Evolutionary conservation across 2,888 invertebrate genomes (phyloP), one percentile per base, ranked within the genome.

Genomic region (Tipula lateralis): DNA sequence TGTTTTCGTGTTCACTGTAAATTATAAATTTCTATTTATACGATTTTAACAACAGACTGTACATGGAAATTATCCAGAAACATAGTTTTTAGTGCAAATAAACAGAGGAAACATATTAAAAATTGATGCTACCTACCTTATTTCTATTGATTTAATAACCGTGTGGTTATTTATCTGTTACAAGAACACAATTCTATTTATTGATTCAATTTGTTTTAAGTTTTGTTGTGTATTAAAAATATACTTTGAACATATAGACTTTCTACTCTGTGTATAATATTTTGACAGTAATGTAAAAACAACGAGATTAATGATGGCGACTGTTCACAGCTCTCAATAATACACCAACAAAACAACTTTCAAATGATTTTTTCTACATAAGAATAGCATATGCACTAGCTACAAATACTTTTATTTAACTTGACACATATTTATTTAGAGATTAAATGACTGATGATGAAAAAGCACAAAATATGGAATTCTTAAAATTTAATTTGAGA

Each of bases 401-500:
- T 50, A 50, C 0, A 66, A 66, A 44, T 44, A 44, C 9, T 9
- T 3, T 66, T 66, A 24, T 66, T 24, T 66, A 66, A 66, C 24
- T 66, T 19, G 66, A 66, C 66, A 66, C 66, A 66, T 66, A 66
- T n/a, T 19, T 66, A 66, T 24, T 12, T 24, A 66, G 24, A 66
- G 12, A 19, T 24, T 9, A 66, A 2, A 9, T 24, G 24, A 24
- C 19, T 66, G 66, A 24, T 66, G 3, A 44, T 16, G 7, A 66
- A 0, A 66, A 2, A 66, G 1, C 13, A 66, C 66, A 66, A 66
- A 66, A 24, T 66, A 9, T 66, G 19, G 24, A 66, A 66, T 66
- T 66, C 66, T 66, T 66, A 66, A 66, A 66, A 24, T 66, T 66
- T 66, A 66, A 66, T 66, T 66, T 66, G 66, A 66, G 66, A 66